A percentile compares a stretch with the other conserved stretches of the same genome.
phyloP scores from a whole-genome alignment of 2,113 vertebrate species.

The Zapus hudsonius region DNA sequence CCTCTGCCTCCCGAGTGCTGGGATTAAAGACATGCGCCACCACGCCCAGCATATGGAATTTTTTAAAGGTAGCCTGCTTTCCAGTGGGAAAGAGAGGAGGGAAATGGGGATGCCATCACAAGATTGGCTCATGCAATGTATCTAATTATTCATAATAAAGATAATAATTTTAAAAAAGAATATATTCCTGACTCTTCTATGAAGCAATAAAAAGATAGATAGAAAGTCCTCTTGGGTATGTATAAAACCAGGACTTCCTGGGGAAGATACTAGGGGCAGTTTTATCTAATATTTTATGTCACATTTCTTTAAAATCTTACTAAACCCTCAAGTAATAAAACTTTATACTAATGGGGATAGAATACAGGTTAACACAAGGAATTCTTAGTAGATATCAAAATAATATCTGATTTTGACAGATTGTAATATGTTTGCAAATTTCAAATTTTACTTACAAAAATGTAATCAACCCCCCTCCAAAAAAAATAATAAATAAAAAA shows the following conservation, averaged over 20 bases:
- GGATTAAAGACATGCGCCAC: too few species aligned
- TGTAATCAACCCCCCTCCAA: too few species aligned
- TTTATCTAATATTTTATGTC: not conserved
- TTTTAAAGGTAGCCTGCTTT: not conserved
- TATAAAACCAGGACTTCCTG: not conserved
- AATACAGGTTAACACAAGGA: not conserved
- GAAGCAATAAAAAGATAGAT: not conserved
- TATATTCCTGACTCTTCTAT: not conserved
- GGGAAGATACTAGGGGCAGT: not conserved
- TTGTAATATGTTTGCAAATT: not conserved
- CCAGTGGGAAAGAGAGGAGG: too few species aligned
- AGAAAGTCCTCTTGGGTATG: not conserved
- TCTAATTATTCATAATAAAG: too few species aligned
- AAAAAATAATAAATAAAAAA: too few species aligned
- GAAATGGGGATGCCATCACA: too few species aligned
- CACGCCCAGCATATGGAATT: not conserved
- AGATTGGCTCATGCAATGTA: too few species aligned
- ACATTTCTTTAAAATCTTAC: not conserved
- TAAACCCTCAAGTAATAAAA: constrained; percentile 7
- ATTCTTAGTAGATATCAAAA: not conserved
- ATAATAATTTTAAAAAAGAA: too few species aligned
- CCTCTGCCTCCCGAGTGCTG: too few species aligned
- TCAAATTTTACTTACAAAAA: not conserved
- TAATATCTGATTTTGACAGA: not conserved
- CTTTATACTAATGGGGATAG: not conserved